A percentile compares a stretch with the other conserved stretches of the same genome.
phyloP scores from a whole-genome alignment of 2,113 vertebrate species.

The Plectropomus leopardus region DNA sequence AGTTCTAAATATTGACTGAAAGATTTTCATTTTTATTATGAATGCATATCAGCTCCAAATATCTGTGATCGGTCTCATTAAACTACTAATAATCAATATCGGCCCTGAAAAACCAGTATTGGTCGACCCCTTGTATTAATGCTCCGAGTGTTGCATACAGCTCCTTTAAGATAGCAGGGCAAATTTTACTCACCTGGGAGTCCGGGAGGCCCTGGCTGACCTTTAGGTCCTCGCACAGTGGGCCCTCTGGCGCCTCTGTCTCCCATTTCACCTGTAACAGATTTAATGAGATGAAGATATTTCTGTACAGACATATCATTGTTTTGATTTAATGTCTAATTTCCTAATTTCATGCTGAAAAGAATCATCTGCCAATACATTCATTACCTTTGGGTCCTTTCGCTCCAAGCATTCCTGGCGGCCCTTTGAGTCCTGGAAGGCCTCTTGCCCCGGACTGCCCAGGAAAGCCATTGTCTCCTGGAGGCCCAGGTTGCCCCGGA shows the following conservation, averaged over 20 bases:
- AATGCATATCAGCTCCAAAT: too few relatives aligned
- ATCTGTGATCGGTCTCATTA: too few relatives aligned
- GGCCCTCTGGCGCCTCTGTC: constrained; percentile 94
- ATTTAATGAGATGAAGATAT: neutral
- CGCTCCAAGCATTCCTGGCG: constrained; percentile 88
- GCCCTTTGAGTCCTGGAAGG: constrained; percentile 96
- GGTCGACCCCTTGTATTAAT: too few relatives aligned
- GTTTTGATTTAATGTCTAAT: neutral
- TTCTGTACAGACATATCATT: neutral
- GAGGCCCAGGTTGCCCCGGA: constrained; percentile 83
- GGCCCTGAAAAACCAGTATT: too few relatives aligned
- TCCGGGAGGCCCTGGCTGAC: constrained; percentile 90
- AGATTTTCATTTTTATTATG: too few relatives aligned
- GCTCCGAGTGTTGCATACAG: too few relatives aligned
- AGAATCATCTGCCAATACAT: neutral
- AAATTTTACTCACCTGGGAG: constrained; percentile 89
- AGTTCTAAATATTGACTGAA: too few relatives aligned
- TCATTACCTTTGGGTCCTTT: constrained; percentile 95
- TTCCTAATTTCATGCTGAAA: neutral
- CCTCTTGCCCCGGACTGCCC: constrained; percentile 94
- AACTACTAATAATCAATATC: too few relatives aligned
- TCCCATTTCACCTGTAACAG: constrained; percentile 91
- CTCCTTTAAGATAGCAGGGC: too few relatives aligned
- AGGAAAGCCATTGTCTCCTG: constrained; percentile 85
- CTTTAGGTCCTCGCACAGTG: constrained; percentile 92